A percentile compares a stretch with the other conserved stretches of the same genome.
phyloP scores from a whole-genome alignment of 2,888 invertebrate genomes.

The Cataglyphis cursor region DNA sequence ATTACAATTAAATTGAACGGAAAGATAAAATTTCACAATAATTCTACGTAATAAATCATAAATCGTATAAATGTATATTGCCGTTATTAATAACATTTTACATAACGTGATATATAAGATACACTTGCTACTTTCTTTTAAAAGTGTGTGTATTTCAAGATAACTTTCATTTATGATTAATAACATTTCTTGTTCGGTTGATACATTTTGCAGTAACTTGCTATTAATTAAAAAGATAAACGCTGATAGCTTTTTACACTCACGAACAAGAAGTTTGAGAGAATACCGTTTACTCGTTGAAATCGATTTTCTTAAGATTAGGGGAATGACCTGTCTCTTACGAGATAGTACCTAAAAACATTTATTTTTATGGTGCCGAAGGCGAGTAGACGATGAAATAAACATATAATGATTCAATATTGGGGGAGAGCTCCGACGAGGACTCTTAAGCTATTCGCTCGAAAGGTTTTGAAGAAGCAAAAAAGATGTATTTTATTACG shows the following conservation, averaged over 20 bases:
- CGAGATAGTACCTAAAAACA: slow-evolving; percentile 34
- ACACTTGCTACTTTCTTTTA: neutral
- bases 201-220: neutral
- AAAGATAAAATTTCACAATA: neutral
- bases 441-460: slow-evolving; percentile 18
- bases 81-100: neutral
- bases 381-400: slow-evolving; percentile 38
- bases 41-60: neutral
- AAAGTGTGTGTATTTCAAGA: neutral
- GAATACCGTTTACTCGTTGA: slow-evolving; percentile 16
- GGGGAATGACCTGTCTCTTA: slow-evolving; percentile 24
- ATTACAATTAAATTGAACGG: neutral
- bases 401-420: slow-evolving; percentile 50
- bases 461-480: slow-evolving; percentile 17
- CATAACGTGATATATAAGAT: neutral
- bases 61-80: neutral
- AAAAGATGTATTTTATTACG: slow-evolving; percentile 21
- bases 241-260: neutral
- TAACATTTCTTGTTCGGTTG: neutral
- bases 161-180: neutral
- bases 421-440: slow-evolving; percentile 11
- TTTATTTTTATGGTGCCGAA: slow-evolving; percentile 39
- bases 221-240: slow-evolving; percentile 24
- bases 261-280: neutral
- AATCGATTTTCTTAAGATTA: slow-evolving; percentile 59